These are phyloP conservation scores for Dicaeum eximium DNA, from an alignment of 2,113 vertebrate genomes.

Conservation along the genomic window DNA sequence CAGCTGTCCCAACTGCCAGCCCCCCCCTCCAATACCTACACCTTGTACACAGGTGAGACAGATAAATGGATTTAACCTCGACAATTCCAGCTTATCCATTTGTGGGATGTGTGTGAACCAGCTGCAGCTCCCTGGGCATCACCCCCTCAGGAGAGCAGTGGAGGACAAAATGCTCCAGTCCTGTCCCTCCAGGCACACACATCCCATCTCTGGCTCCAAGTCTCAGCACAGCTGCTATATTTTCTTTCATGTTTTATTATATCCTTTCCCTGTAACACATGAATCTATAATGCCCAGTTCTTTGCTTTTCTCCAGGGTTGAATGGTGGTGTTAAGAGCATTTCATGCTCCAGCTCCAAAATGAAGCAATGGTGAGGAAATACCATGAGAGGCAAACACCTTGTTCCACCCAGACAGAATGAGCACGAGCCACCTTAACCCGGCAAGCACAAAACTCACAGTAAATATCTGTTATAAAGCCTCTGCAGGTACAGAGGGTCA, in stretches of 20 bases:
- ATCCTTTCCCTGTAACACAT: background rate
- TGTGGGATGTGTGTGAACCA: background rate
- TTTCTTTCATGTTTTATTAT: background rate
- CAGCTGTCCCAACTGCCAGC: background rate
- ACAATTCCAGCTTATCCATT: fast-evolving
- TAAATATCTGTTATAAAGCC: background rate
- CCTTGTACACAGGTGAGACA: background rate
- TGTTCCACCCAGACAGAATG: background rate
- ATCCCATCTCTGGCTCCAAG: background rate
- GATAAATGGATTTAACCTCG: background rate
- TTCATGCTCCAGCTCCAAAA: background rate
- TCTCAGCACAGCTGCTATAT: background rate
- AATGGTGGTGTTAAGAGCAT: background rate
- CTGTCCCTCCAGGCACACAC: background rate
- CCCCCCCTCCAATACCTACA: background rate
- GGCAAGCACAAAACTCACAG: background rate
- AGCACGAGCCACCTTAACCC: background rate
- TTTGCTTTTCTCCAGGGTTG: background rate
- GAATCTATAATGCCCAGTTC: fast-evolving
- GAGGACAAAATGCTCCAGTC: background rate
- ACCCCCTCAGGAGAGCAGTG: background rate
- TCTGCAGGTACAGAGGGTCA: background rate
- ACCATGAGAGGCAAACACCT: background rate
- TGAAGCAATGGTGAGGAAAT: background rate
- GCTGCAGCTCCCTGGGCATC: background rate